These are phyloP conservation scores for Alces alces DNA, from an alignment of 2,113 vertebrate genomes.

Conservation along the genomic window DNA sequence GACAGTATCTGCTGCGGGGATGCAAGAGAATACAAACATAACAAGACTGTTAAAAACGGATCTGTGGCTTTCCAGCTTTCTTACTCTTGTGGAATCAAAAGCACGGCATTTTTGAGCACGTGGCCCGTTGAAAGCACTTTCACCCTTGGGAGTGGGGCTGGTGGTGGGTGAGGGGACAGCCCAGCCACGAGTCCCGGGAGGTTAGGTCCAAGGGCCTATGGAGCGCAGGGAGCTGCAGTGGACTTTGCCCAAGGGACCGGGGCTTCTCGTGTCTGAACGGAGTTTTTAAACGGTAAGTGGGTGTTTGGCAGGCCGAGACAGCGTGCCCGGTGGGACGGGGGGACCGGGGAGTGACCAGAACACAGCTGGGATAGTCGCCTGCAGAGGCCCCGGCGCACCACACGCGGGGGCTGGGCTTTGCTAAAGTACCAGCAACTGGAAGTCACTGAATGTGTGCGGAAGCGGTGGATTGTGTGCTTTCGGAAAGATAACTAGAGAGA, in stretches of 20 bases:
- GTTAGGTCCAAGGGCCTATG: accelerated
- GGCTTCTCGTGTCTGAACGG: neutral
- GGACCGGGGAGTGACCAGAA: no score
- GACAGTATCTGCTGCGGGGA: neutral
- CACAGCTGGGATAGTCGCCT: neutral
- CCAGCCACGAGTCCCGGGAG: no score
- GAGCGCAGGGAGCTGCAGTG: neutral
- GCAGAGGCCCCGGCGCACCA: neutral
- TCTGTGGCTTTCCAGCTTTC: neutral
- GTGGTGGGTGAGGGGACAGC: neutral
- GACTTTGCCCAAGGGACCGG: neutral
- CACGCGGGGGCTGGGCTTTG: neutral
- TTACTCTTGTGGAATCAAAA: neutral
- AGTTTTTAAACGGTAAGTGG: neutral
- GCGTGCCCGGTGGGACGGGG: neutral
- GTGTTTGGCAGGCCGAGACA: neutral
- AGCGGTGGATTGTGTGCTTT: neutral
- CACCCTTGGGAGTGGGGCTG: neutral
- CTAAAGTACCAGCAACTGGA: neutral
- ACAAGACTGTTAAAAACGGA: neutral
- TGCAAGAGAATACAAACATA: neutral
- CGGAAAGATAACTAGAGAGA: neutral
- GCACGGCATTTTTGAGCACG: neutral
- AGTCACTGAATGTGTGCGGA: neutral
- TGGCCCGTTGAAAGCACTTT: neutral